Conservation (phyloP, 2,113 vertebrate species). For the Alligator mississippiensis region DNA sequence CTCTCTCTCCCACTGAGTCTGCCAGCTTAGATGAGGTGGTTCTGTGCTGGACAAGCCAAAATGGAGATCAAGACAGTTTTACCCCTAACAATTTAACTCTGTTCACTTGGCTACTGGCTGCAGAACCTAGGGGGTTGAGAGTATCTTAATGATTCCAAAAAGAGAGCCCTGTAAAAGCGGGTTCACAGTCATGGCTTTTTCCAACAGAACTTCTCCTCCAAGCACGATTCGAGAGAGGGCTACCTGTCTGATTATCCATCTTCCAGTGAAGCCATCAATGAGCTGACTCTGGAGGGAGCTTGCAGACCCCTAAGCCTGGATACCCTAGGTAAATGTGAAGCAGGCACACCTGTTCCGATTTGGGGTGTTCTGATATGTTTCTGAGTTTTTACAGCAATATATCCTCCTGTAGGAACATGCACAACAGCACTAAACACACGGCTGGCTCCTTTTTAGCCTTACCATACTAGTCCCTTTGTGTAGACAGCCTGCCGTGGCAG, state of each 20-base stretch:
- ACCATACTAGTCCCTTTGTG: fast-evolving
- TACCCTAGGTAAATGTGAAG: background rate
- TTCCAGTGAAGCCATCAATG: constrained; percentile 79
- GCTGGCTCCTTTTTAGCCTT: fast-evolving
- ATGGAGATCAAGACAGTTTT: background rate
- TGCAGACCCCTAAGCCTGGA: background rate
- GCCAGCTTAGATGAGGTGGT: fast-evolving
- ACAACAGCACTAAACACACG: fast-evolving
- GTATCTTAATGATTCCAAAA: background rate
- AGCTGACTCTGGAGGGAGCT: constrained; percentile 72
- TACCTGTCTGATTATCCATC: constrained; percentile 78
- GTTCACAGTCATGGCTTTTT: constrained; percentile 15
- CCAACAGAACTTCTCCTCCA: constrained; percentile 81
- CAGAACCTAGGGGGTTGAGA: fast-evolving
- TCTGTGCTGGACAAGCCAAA: background rate
- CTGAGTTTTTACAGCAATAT: background rate
- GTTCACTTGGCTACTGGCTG: background rate
- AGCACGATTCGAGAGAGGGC: constrained; percentile 75
- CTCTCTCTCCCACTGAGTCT: background rate
- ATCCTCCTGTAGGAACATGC: background rate
- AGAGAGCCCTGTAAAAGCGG: background rate
- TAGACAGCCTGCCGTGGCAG: fast-evolving
- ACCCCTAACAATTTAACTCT: background rate
- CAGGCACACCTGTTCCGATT: fast-evolving
- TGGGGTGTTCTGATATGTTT: fast-evolving